phyloP scores from a whole-genome alignment of 2,113 vertebrate species.

The Python bivittatus region DNA sequence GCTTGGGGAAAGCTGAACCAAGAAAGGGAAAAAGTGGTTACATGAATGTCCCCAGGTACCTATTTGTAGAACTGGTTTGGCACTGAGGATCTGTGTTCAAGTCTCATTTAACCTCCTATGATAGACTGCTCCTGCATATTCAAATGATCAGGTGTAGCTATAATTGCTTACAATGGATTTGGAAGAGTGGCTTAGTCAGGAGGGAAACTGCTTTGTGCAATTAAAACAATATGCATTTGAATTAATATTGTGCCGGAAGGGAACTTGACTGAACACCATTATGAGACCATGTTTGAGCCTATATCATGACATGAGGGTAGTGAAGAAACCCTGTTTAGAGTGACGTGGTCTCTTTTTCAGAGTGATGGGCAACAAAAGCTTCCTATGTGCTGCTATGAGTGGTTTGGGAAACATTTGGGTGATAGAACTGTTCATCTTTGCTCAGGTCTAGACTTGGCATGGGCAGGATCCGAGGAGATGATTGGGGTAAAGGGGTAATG shows the following conservation, averaged over 20 bases:
- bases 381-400: background rate
- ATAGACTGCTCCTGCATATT: background rate
- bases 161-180: background rate
- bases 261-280: background rate
- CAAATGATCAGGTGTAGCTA: background rate
- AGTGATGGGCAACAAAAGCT: background rate
- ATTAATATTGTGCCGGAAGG: background rate
- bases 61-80: background rate
- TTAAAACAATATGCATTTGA: background rate
- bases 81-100: background rate
- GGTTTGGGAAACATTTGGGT: background rate
- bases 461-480: background rate
- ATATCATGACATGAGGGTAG: background rate
- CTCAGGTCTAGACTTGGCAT: background rate
- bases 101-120: background rate
- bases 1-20: background rate
- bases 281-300: background rate
- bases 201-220: background rate
- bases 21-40: background rate
- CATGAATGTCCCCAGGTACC: background rate
- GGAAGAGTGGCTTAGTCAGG: background rate
- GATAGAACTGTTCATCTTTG: background rate
- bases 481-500: background rate
- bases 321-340: background rate
- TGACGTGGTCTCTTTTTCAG: background rate